Evolutionary conservation across 2,888 invertebrate genomes (phyloP).

Genomic region (Lycia hirtaria): DNA sequence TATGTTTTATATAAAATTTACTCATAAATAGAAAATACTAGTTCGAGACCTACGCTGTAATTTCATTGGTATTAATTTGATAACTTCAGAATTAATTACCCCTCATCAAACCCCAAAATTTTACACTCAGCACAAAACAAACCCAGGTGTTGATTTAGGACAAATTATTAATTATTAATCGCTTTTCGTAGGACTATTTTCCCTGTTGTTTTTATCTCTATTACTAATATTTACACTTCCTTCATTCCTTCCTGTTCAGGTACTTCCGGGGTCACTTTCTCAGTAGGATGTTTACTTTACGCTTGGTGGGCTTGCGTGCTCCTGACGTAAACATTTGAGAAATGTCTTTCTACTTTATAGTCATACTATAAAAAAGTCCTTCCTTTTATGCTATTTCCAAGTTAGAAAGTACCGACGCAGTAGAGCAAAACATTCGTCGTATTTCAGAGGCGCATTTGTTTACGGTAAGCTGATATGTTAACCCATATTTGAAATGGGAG

Average conservation of each 20-base stretch:
- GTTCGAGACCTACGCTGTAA: background rate
- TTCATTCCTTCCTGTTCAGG: conserved; percentile 7
- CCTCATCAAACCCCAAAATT: background rate
- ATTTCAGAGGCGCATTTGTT: conserved; percentile 1
- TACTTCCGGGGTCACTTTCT: background rate
- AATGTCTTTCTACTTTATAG: conserved; percentile 10
- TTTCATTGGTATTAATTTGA: background rate
- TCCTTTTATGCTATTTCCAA: conserved; percentile 5
- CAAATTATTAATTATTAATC: conserved; percentile 17
- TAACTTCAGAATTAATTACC: background rate
- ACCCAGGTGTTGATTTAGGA: conserved; percentile 21
- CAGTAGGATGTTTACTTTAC: conserved; percentile 10
- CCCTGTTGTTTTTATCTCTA: conserved; percentile 15
- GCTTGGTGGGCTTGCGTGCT: conserved; percentile 8
- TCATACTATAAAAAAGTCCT: background rate
- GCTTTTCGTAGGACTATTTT: conserved; percentile 1
- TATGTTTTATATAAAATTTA: too few relatives aligned
- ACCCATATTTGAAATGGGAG: too few relatives aligned
- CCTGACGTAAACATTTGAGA: conserved; percentile 15
- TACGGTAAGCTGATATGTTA: background rate
- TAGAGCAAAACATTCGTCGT: background rate
- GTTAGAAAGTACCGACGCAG: background rate
- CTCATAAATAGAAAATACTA: too few relatives aligned
- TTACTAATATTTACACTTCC: conserved; percentile 17
- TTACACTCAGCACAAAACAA: background rate